A percentile compares a stretch with the other conserved stretches of the same genome.
These are phyloP conservation scores for Temnopleurus reevesii DNA, from an alignment of 53 echinoderm and acorn worm genomes.

Conservation along the genomic window DNA sequence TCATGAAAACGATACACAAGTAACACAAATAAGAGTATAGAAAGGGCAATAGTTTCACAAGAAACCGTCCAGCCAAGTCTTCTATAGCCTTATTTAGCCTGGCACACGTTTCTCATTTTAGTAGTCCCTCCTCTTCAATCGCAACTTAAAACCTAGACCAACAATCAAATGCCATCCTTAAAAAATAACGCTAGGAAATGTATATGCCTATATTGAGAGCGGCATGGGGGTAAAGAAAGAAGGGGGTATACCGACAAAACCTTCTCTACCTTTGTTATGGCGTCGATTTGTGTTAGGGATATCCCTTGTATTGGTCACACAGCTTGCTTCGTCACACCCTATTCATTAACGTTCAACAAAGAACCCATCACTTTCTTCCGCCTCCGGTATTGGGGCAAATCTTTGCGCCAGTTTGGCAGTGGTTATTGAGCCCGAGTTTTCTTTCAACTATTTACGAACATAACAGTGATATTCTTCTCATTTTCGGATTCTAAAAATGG, in stretches of 20 bases:
- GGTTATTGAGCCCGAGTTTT: conserved; percentile 49
- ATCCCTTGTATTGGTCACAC: conserved; percentile 34
- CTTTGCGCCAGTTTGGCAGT: conserved; percentile 31
- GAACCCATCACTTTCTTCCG: conserved; percentile 49
- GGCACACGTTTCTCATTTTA: conserved; percentile 27
- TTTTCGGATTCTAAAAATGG: conserved; percentile 5
- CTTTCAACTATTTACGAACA: conserved; percentile 6
- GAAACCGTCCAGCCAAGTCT: neutral
- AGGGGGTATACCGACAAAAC: conserved; percentile 36
- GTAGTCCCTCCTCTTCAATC: conserved; percentile 50
- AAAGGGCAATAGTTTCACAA: neutral
- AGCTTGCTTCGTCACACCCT: conserved; percentile 52
- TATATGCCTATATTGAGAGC: conserved; percentile 55
- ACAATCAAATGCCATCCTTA: conserved; percentile 48
- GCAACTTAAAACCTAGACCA: conserved; percentile 53
- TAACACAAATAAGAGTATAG: neutral
- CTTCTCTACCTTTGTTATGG: conserved; percentile 7
- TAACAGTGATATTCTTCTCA: conserved; percentile 9
- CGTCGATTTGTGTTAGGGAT: conserved; percentile 45
- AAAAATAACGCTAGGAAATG: conserved; percentile 36
- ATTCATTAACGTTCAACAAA: conserved; percentile 50
- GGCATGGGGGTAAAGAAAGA: conserved; percentile 17
- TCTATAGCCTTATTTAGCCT: neutral
- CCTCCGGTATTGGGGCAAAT: conserved; percentile 36
- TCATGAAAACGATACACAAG: neutral